Evolutionary conservation across 2,797 vertebrate species (phyloP), one percentile per base, ranked within the genome.

Genomic region (Parambassis ranga): DNA sequence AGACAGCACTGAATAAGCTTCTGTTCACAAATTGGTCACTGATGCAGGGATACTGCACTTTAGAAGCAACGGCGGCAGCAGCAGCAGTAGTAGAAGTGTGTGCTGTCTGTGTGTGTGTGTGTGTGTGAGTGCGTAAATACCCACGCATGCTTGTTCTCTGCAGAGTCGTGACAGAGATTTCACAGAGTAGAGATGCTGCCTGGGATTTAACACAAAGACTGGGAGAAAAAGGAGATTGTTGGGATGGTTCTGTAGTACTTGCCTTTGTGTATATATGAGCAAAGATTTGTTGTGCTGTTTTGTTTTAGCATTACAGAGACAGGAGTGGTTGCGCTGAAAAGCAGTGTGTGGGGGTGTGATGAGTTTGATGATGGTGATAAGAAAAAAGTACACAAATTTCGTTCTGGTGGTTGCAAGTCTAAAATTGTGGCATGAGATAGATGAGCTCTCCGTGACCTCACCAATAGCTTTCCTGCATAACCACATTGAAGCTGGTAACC

Each of bases 131-230:
- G 53, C 49, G 28, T 23, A 14, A 33, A 49, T 64, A 65, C 65
- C 43, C 55, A 63, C 7, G 58, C 33, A 2, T 42, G 66, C 44
- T 49, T 16, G 33, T 30, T 59, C 59, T 83, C 79, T 74, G 81
- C 75, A 77, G 81, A 77, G 78, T 88, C 79, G 77, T 86, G 84
- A 84, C 77, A 38, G 59, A 66, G 71, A 66, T 57, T n/a, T 65
- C 50, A 61, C 32, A 33, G 69, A 65, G 55, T 23, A 35, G 30
- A 59, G 42, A 58, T 23, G 50, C 24, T 36, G 44, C 18, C 19
- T 36, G 31, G 43, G 58, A 60, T 71, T 56, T 58, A 27, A 33
- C 6, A 37, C 32, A 37, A 26, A 44, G 37, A 11, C 31, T 13
- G 20, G 22, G 27, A 26, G 28, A 5, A 44, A n/a, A 53, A 32